These are phyloP conservation scores for Rhincodon typus DNA, from an alignment of 2,797 vertebrate species.

Conservation along the genomic window DNA sequence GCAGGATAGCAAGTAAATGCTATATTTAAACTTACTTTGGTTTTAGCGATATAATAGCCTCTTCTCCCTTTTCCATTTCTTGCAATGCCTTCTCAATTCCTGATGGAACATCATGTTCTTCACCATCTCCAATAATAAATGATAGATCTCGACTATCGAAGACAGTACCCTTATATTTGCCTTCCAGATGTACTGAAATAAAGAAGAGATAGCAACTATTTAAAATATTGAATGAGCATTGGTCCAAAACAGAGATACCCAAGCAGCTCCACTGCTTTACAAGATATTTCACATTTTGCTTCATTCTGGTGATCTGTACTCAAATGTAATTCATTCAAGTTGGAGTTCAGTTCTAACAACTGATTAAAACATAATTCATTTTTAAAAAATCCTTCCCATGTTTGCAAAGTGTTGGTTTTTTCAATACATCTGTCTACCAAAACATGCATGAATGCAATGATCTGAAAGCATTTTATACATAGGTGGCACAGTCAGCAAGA, in stretches of 20 bases:
- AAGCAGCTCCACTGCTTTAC: not conserved
- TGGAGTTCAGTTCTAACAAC: not conserved
- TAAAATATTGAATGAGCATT: too few species aligned
- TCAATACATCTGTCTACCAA: not conserved
- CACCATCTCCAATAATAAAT: conserved; percentile 85
- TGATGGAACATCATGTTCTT: conserved; percentile 68
- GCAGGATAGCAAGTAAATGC: not conserved
- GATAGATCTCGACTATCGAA: conserved; percentile 80
- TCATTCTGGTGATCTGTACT: not conserved
- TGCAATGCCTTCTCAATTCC: conserved; percentile 86
- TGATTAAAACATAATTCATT: not conserved
- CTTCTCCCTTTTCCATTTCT: conserved; percentile 88
- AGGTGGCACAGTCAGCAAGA: not conserved
- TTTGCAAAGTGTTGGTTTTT: not conserved
- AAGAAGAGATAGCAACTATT: not conserved
- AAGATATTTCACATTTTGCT: not conserved
- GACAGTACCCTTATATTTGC: conserved; percentile 59
- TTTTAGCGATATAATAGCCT: conserved; percentile 74
- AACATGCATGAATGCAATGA: not conserved
- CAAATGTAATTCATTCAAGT: not conserved
- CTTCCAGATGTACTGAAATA: conserved; percentile 70
- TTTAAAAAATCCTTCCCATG: not conserved
- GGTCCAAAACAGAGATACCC: too few species aligned
- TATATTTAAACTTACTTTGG: conserved; percentile 65
- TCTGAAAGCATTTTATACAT: not conserved